Base-by-base conservation (phyloP, 2,888 invertebrate species). In the Leucoptera coffeella region DNA sequence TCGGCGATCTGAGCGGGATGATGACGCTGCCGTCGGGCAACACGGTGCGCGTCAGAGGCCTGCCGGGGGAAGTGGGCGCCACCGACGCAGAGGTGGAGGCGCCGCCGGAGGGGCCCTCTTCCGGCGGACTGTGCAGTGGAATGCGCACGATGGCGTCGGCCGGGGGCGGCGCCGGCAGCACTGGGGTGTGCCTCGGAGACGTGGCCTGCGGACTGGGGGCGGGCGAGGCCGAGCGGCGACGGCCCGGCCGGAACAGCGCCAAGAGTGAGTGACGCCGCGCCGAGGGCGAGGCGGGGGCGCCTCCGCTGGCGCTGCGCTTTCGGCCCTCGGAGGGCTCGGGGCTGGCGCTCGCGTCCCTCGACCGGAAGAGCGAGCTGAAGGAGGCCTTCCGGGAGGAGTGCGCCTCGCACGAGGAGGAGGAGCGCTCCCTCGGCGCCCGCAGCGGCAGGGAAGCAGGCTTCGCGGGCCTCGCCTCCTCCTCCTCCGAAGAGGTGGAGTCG, bases 281-380 rank as follows among this genome's bases (percentile, higher is more conserved):
- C 3, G 74, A 73, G 72, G 2, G 72, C 27, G 78, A 75, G 14
- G 79, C 64, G 17, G 62, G 61, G 32, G 61, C 62, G 6, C 17
- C 17, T 17, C 9, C 17, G 8, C 53, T 60, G 15, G 64, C 40
- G 32, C 65, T 64, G 30, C 61, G 57, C 35, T 65, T 65, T 27
- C 65, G 49, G 9, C 58, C 61, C 2, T 74, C 73, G 8, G 78
- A 78, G 1, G 78, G 77, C 37, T 79, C 79, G 1, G 78, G 78
- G 30, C 78, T 80, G 12, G 75, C 72, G 30, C 76, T 74, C 12
- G 74, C 74, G 40, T 80, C 83, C 38, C 80, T 79, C 35, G 84
- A 80, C 49, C 82, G 80, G 44, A 89, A 89, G 22, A 89, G 54
- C 3, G 86, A 86, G 30, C 85, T 82, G 45, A 88, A 86, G 15